phyloP scores from a whole-genome alignment of 2,113 vertebrate species.

The Chamaea fasciata region DNA sequence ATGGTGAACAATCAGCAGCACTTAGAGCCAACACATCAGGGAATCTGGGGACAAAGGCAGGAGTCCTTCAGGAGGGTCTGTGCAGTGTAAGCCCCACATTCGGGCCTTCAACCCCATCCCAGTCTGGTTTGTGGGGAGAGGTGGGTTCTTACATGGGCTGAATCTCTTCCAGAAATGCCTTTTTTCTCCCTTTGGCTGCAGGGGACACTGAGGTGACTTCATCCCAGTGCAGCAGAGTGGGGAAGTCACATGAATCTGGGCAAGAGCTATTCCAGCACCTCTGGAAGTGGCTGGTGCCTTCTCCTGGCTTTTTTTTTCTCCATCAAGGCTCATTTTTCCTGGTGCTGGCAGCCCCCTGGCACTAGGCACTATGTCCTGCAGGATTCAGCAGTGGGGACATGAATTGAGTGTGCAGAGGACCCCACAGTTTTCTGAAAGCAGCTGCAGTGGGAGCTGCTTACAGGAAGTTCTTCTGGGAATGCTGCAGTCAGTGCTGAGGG shows the following conservation, averaged over 20 bases:
- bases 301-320: neutral
- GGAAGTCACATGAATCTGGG: rapidly evolving
- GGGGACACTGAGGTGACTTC: neutral
- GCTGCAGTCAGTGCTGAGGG: neutral
- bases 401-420: neutral
- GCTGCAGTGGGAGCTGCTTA: neutral
- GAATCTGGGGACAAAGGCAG: neutral
- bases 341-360: neutral
- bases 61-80: neutral
- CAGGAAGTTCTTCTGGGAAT: neutral
- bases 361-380: neutral
- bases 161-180: neutral
- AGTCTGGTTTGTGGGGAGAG: neutral
- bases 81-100: neutral
- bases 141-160: neutral
- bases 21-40: neutral
- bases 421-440: neutral
- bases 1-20: neutral
- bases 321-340: neutral
- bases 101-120: neutral
- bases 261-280: neutral
- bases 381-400: neutral
- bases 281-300: neutral
- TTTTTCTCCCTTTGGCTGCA: neutral
- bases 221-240: neutral